These are phyloP conservation scores for Rhyacichthys aspro DNA, from an alignment of 2,797 vertebrate genomes.

Conservation along the genomic window DNA sequence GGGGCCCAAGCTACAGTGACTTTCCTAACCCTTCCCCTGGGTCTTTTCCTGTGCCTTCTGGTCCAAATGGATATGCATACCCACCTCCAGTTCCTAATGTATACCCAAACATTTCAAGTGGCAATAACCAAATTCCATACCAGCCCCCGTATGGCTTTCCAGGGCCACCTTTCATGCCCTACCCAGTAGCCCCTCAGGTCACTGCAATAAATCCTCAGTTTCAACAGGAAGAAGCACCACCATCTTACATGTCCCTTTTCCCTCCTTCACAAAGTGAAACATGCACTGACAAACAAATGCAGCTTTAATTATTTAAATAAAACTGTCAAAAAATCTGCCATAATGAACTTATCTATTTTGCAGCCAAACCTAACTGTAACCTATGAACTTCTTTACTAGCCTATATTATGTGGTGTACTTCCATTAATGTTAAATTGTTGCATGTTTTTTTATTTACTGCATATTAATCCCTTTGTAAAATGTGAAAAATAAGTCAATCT, in stretches of 20 bases:
- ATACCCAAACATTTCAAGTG: neutral
- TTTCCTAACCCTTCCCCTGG: constrained; percentile 27
- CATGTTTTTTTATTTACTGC: no score
- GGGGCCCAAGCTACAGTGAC: constrained; percentile 40
- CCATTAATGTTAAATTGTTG: no score
- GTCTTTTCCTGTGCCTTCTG: constrained; percentile 14
- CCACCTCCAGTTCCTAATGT: constrained; percentile 12
- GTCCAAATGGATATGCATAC: constrained; percentile 16
- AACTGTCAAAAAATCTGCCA: neutral
- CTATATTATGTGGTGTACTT: no score
- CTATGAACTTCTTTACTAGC: no score
- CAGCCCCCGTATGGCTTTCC: constrained; percentile 1
- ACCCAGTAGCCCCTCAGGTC: constrained; percentile 2
- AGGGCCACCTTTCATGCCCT: neutral
- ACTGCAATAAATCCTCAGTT: constrained; percentile 25
- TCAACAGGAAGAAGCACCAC: constrained; percentile 22
- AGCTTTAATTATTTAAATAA: neutral
- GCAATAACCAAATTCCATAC: constrained; percentile 22
- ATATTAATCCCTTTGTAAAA: no score
- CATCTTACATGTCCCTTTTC: constrained; percentile 30
- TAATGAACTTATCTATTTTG: neutral
- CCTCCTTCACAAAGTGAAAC: neutral
- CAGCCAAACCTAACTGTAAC: no score
- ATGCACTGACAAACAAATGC: neutral
- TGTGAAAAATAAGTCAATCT: neutral